phyloP scores from a whole-genome alignment of 2,888 invertebrate genomes.

The Metopia argyrocephala region DNA sequence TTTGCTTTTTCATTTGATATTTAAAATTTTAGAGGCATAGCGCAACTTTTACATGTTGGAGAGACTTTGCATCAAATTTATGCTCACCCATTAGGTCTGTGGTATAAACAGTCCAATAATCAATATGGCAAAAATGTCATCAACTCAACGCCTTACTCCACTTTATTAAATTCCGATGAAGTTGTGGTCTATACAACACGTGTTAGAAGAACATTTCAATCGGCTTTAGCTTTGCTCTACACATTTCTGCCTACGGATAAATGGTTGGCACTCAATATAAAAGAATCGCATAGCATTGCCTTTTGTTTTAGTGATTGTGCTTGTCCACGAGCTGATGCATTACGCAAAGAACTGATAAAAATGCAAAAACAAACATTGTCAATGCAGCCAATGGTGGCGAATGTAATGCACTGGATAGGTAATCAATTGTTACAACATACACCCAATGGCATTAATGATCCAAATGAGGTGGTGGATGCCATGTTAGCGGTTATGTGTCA shows the following conservation, averaged over 20 bases:
- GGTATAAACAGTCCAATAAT: conserved; percentile 69
- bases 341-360: conserved; percentile 76
- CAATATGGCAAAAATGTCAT: conserved; percentile 68
- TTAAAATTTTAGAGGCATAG: conserved; percentile 81
- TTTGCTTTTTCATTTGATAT: background rate
- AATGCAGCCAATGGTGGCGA: conserved; percentile 86
- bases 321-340: conserved; percentile 82
- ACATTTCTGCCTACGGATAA: conserved; percentile 85
- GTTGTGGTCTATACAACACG: conserved; percentile 88
- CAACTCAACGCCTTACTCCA: conserved; percentile 73
- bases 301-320: conserved; percentile 93
- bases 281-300: conserved; percentile 88
- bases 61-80: conserved; percentile 82
- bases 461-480: conserved; percentile 85
- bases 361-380: conserved; percentile 84
- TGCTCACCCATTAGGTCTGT: conserved; percentile 77
- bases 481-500: conserved; percentile 90
- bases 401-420: conserved; percentile 83
- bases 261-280: conserved; percentile 83
- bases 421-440: conserved; percentile 83
- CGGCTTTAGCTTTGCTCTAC: conserved; percentile 88
- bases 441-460: conserved; percentile 81
- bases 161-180: conserved; percentile 80
- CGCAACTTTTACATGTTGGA: conserved; percentile 91
- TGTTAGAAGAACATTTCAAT: conserved; percentile 94